These are phyloP conservation scores for Epinotia bilunana DNA, from an alignment of 2,888 invertebrate species.

Conservation along the genomic window DNA sequence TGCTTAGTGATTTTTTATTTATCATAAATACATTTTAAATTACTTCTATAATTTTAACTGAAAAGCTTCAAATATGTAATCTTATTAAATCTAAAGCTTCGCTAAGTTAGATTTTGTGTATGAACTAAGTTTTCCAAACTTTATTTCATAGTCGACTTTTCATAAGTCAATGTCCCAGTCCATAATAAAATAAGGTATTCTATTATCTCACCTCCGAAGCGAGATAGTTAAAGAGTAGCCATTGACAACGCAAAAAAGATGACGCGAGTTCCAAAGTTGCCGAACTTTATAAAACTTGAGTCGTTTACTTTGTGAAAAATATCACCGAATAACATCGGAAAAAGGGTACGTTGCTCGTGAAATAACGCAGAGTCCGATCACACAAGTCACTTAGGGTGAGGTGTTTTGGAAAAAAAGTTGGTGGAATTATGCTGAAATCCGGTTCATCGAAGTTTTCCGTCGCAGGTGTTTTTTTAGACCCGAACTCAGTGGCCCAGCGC, in stretches of 20 bases:
- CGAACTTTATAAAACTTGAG: conserved; percentile 42
- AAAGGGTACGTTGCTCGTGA: conserved; percentile 40
- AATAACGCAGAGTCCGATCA: conserved; percentile 45
- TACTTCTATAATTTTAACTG: not conserved
- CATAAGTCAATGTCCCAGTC: conserved; percentile 21
- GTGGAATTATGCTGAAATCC: conserved; percentile 60
- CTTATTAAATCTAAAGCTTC: not conserved
- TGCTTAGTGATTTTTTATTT: not conserved
- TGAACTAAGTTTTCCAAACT: conserved; percentile 9
- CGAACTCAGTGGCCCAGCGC: conserved; percentile 4
- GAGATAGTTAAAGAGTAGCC: conserved; percentile 44
- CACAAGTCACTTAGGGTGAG: conserved; percentile 43
- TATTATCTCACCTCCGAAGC: conserved; percentile 41
- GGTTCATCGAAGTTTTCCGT: conserved; percentile 61
- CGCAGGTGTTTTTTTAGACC: conserved; percentile 58
- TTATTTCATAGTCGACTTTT: conserved; percentile 10
- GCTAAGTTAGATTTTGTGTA: not conserved
- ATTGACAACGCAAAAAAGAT: conserved; percentile 44
- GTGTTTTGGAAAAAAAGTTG: conserved; percentile 48
- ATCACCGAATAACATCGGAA: conserved; percentile 42
- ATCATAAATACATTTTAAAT: not conserved
- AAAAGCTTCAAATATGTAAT: not conserved
- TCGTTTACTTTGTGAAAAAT: conserved; percentile 44
- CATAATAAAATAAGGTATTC: conserved; percentile 42
- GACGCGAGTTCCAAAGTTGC: conserved; percentile 40